These are phyloP conservation scores for Pseudochirops cupreus DNA, from an alignment of 2,797 vertebrate species.

Conservation along the genomic window DNA sequence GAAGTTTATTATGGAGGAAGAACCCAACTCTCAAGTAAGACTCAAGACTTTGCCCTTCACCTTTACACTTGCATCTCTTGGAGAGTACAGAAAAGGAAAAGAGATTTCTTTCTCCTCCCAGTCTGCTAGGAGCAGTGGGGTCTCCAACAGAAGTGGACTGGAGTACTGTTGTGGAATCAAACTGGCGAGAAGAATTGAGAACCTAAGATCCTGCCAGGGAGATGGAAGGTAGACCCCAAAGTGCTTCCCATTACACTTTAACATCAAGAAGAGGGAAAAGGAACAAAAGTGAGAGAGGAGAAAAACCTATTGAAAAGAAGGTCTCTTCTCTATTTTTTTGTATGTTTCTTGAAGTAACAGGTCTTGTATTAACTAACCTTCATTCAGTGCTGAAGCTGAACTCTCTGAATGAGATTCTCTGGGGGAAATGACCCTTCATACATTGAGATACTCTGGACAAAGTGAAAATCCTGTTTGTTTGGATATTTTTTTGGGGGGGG, in stretches of 20 bases:
- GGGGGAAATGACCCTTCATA: slow-evolving; percentile 4
- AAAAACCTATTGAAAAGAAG: background rate
- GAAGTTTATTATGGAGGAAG: background rate
- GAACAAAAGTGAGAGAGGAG: background rate
- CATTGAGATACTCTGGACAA: slow-evolving; percentile 1
- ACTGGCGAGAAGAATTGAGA: background rate
- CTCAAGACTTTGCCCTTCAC: background rate
- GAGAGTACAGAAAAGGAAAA: background rate
- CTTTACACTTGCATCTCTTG: background rate
- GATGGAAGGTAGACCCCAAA: background rate
- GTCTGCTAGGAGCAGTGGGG: background rate
- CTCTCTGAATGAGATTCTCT: slow-evolving; percentile 38
- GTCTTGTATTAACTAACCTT: slow-evolving; percentile 43
- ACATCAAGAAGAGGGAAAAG: background rate
- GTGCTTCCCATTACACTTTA: background rate
- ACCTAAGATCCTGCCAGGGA: background rate
- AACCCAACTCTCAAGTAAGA: background rate
- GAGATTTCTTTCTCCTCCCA: background rate
- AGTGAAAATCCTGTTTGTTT: background rate
- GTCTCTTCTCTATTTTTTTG: slow-evolving; percentile 35
- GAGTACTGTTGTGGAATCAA: background rate
- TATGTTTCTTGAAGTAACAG: background rate
- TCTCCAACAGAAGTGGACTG: background rate
- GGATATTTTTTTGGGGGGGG: background rate
- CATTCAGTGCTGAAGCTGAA: background rate